These are phyloP conservation scores for Plagodis dolabraria DNA, from an alignment of 2,888 invertebrate genomes.

Conservation along the genomic window DNA sequence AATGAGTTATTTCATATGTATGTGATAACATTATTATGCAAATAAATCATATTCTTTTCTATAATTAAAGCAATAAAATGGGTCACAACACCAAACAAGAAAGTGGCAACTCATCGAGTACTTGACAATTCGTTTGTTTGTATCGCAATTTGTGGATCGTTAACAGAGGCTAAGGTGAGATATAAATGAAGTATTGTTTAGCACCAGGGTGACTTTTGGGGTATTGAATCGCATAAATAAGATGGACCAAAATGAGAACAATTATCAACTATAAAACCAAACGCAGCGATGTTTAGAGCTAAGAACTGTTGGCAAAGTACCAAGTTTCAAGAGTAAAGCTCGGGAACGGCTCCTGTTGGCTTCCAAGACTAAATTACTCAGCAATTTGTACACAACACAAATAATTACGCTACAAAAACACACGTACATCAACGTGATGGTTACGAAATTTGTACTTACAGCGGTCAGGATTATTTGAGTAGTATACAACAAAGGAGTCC, in stretches of 20 bases:
- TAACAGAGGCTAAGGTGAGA: not conserved
- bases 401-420: slow-evolving; percentile 38
- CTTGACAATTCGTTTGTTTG: not conserved
- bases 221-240: not conserved
- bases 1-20: no score
- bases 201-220: not conserved
- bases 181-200: not conserved
- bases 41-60: no score
- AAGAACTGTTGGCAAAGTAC: slow-evolving; percentile 43
- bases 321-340: slow-evolving; percentile 41
- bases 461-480: slow-evolving; percentile 1
- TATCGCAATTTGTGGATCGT: not conserved
- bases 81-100: not conserved
- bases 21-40: no score
- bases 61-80: not conserved
- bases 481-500: slow-evolving; percentile 1
- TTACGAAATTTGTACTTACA: slow-evolving; percentile 1
- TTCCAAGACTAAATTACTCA: slow-evolving; percentile 55
- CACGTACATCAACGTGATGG: not conserved
- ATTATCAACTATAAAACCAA: not conserved
- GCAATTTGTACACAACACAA: slow-evolving; percentile 56
- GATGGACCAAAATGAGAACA: not conserved
- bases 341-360: slow-evolving; percentile 16
- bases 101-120: not conserved
- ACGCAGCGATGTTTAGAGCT: slow-evolving; percentile 13